Percentiles rank a stretch among this genome's conserved stretches.
phyloP scores from a whole-genome alignment of 2,113 vertebrate species.

The Tricholaema leucomelas region DNA sequence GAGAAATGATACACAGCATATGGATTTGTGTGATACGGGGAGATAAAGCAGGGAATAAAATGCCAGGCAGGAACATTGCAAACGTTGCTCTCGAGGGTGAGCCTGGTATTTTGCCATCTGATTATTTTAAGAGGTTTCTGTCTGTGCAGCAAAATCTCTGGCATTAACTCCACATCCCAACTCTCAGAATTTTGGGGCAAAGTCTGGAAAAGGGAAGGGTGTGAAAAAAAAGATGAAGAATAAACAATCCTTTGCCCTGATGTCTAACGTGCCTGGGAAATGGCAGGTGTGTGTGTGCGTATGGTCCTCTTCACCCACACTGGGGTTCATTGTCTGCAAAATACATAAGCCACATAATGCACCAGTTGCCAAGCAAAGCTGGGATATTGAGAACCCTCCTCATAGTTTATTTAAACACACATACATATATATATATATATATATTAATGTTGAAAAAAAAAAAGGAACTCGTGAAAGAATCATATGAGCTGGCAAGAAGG shows the following conservation, averaged over 20 bases:
- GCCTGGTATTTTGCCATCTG: constrained; percentile 63
- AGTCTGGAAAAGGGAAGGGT: constrained; percentile 18
- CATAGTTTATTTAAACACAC: constrained; percentile 44
- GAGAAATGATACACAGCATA: constrained; percentile 52
- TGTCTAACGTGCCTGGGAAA: neutral
- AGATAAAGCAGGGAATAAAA: constrained; percentile 55
- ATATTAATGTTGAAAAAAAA: neutral
- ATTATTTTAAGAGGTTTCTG: constrained; percentile 49
- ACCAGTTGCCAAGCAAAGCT: constrained; percentile 25
- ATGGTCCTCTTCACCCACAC: neutral
- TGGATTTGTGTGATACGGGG: constrained; percentile 41
- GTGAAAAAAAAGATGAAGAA: constrained; percentile 4
- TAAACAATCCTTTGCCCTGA: neutral
- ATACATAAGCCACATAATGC: constrained; percentile 15
- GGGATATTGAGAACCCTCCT: neutral
- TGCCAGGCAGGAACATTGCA: constrained; percentile 31
- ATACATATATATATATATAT: neutral
- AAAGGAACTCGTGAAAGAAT: neutral
- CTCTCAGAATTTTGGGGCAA: neutral
- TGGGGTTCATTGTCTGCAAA: constrained; percentile 54
- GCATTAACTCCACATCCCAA: constrained; percentile 3
- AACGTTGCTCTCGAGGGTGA: constrained; percentile 37
- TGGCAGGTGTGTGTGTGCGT: neutral
- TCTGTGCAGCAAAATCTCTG: constrained; percentile 33
- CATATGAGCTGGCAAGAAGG: neutral